Evolutionary conservation across 2,888 invertebrate genomes (phyloP), one percentile per base, ranked within the genome.

Genomic region (Pammene aurita): DNA sequence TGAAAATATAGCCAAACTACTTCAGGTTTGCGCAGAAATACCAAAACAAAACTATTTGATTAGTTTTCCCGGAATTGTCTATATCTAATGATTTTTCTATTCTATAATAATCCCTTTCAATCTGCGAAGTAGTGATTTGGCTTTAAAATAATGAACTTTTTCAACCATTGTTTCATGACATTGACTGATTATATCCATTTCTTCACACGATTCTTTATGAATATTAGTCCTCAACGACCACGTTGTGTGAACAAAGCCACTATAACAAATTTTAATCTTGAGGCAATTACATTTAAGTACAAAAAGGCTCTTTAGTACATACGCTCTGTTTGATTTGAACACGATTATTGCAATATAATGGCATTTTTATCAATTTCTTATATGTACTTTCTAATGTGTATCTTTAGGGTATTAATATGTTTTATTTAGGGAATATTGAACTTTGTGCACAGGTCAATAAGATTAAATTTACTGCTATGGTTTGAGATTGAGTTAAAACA

Each of bases 351-450:
- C 83, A 78, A 86, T 84, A 79, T 83, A 81, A 85, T 84, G 79
- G 85, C 82, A 85, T 85, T 84, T 85, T 87, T 88, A 87, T 87
- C 83, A 85, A 85, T 86, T 83, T 81, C 80, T 77, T 85, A 80
- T 81, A 77, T 77, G 72, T 78, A 82, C 90, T 89, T 90, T 90
- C 86, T 83, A 84, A 83, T 80, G 79, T 73, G 69, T 76, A 80
- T 77, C 76, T 74, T 76, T 74, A 78, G 76, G 73, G 76, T 76
- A 76, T 72, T 77, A 74, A 13, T 56, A 65, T 6, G 38, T 11
- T 14, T 2, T 4, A 7, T 54, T 55, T 26, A 70, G 58, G 35
- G 18, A 34, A 66, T 74, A 77, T 69, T 72, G 2, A 54, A 60
- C 75, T 71, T 42, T 79, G 77, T 69, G 4, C 0, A 0, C 5